Percentiles rank a stretch among this genome's conserved stretches.
These are phyloP conservation scores for Ramphastos sulfuratus DNA, from an alignment of 2,113 vertebrate genomes.

Conservation along the genomic window DNA sequence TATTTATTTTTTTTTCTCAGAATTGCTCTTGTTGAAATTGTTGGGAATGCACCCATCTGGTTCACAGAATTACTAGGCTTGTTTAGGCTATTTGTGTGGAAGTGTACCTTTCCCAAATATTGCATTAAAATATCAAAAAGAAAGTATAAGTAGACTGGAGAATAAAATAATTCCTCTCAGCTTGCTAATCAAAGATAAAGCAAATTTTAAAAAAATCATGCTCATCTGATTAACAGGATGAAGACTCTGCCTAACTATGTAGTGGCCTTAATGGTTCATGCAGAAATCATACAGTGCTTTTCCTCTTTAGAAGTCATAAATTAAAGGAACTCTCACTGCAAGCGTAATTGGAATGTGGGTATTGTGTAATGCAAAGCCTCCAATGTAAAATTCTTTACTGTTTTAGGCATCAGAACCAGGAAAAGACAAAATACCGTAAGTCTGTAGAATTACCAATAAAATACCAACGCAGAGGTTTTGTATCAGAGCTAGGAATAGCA, in stretches of 20 bases:
- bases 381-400: constrained; percentile 27
- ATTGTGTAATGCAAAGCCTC: constrained; percentile 6
- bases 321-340: background rate
- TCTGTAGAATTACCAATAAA: background rate
- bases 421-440: background rate
- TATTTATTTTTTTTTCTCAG: constrained; percentile 13
- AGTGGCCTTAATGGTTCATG: background rate
- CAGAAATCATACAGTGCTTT: background rate
- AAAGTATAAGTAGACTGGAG: background rate
- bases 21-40: background rate
- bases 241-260: background rate
- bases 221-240: background rate
- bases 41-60: background rate
- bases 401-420: background rate
- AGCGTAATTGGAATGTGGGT: background rate
- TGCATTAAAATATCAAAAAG: background rate
- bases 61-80: background rate
- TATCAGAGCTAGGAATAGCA: background rate
- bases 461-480: background rate
- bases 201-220: background rate
- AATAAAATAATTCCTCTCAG: background rate
- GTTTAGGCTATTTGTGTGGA: background rate
- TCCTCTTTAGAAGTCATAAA: background rate
- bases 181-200: background rate
- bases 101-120: background rate